Evolutionary conservation across 2,113 vertebrate genomes (phyloP).

Genomic region (Crotophaga sulcirostris): DNA sequence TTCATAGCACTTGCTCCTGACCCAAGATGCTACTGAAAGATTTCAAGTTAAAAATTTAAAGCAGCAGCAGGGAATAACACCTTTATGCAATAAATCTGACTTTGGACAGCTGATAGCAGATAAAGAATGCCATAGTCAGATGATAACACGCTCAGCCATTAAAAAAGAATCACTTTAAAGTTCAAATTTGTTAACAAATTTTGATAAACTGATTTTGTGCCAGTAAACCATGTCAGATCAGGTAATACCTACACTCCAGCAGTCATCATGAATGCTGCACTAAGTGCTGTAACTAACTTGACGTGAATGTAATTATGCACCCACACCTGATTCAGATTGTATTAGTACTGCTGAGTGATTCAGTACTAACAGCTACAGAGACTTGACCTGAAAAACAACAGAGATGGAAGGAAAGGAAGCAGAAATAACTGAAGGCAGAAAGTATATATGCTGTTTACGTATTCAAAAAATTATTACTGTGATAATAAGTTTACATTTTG

Average conservation of each 20-base stretch:
- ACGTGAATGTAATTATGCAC: background rate
- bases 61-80: background rate
- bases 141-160: background rate
- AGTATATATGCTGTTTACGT: background rate
- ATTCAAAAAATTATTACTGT: background rate
- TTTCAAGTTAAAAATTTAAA: background rate
- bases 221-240: background rate
- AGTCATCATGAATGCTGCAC: background rate
- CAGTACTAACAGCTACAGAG: background rate
- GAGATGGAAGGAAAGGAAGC: background rate
- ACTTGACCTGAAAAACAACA: background rate
- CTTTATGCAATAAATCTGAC: background rate
- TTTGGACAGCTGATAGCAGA: background rate
- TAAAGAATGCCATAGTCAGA: rapidly evolving
- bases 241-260: background rate
- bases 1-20: background rate
- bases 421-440: background rate
- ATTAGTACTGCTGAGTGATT: background rate
- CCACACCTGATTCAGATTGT: background rate
- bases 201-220: background rate
- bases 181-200: background rate
- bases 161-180: background rate
- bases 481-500: background rate
- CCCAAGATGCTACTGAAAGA: background rate
- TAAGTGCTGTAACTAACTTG: background rate